Evolutionary conservation across 2,888 invertebrate genomes (phyloP).

Genomic region (Sesamia inferens): DNA sequence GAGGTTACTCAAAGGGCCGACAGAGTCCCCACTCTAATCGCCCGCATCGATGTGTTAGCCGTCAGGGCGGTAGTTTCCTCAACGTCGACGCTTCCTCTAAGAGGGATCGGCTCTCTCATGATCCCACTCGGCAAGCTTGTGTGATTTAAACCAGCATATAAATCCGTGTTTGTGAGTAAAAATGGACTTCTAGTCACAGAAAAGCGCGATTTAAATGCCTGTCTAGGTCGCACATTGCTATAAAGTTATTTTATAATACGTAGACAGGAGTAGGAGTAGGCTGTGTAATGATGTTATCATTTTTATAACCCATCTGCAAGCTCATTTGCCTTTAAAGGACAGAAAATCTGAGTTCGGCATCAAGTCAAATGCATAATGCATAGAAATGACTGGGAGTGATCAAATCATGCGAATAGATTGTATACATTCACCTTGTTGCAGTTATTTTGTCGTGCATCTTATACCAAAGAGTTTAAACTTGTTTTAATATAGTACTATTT

Average conservation of each 20-base stretch:
- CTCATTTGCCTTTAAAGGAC: conserved; percentile 40
- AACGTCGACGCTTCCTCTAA: too few relatives aligned
- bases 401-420: conserved; percentile 30
- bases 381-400: conserved; percentile 37
- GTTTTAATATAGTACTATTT: background rate
- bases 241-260: background rate
- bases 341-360: conserved; percentile 45
- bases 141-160: too few relatives aligned
- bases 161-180: too few relatives aligned
- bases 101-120: too few relatives aligned
- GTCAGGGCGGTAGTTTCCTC: too few relatives aligned
- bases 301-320: conserved; percentile 39
- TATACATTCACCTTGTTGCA: conserved; percentile 22
- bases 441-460: conserved; percentile 34
- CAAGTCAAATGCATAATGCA: conserved; percentile 37
- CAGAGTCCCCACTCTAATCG: too few relatives aligned
- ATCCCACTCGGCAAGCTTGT: too few relatives aligned
- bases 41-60: too few relatives aligned
- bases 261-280: background rate
- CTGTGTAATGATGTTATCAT: conserved; percentile 46
- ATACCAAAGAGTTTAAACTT: conserved; percentile 9
- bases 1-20: too few relatives aligned
- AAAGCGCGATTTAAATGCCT: too few relatives aligned
- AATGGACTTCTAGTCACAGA: too few relatives aligned
- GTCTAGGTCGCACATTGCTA: too few relatives aligned